Evolutionary conservation across 2,888 invertebrate genomes (phyloP).

Genomic region (Microctonus aethiopoides): DNA sequence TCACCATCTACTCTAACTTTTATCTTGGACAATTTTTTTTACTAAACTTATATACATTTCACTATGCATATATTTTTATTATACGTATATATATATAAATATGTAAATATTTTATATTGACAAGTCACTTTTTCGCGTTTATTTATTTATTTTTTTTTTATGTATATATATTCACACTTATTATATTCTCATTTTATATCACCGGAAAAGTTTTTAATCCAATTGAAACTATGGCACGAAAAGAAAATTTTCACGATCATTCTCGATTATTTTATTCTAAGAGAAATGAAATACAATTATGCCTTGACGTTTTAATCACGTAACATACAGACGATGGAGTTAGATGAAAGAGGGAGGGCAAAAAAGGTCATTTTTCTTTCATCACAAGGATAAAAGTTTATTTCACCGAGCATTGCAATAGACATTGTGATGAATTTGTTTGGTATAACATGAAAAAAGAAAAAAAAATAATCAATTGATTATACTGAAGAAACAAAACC

Average conservation of each 20-base stretch:
- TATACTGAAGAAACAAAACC: neutral
- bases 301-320: constrained; percentile 31
- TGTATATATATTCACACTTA: neutral
- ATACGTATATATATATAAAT: too few relatives aligned
- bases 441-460: too few relatives aligned
- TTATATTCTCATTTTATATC: neutral
- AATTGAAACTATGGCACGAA: neutral
- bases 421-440: neutral
- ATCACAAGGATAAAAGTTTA: neutral
- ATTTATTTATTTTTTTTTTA: neutral
- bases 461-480: neutral
- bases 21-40: constrained; percentile 30
- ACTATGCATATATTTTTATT: neutral
- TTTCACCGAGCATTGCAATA: neutral
- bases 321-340: neutral
- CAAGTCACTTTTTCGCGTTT: too few relatives aligned
- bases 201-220: constrained; percentile 21
- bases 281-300: constrained; percentile 23
- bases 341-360: neutral
- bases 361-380: neutral
- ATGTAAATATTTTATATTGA: too few relatives aligned
- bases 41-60: neutral
- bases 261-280: constrained; percentile 8
- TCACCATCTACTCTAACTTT: constrained; percentile 32
- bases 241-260: constrained; percentile 9